These are phyloP conservation scores for Fissipunctia ypsillon DNA, from an alignment of 2,888 invertebrate genomes.

Conservation along the genomic window DNA sequence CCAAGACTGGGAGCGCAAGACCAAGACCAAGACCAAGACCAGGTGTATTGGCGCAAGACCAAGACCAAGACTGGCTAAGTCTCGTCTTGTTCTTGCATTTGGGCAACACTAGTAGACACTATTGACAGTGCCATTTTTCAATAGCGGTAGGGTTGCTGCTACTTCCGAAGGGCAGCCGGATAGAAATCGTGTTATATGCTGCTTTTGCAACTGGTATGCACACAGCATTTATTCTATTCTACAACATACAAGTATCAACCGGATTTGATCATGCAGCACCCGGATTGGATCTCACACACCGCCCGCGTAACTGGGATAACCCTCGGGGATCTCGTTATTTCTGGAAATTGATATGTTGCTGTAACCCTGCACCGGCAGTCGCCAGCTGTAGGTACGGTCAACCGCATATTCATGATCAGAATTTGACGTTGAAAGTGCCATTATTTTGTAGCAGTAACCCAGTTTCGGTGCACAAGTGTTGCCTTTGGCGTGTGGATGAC, in stretches of 20 bases:
- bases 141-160: too few species aligned
- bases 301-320: constrained; percentile 25
- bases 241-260: constrained; percentile 26
- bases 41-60: too few species aligned
- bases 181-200: too few species aligned
- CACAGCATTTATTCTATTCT: constrained; percentile 31
- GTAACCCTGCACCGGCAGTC: constrained; percentile 19
- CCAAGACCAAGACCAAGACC: too few species aligned
- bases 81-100: too few species aligned
- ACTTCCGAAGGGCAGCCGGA: too few species aligned
- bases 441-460: not conserved
- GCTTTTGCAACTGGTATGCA: too few species aligned
- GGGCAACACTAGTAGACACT: too few species aligned
- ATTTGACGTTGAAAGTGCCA: not conserved
- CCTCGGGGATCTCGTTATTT: constrained; percentile 50
- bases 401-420: not conserved
- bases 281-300: not conserved
- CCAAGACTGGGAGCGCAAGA: too few species aligned
- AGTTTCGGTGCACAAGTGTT: not conserved
- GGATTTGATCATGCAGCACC: constrained; percentile 23
- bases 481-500: not conserved
- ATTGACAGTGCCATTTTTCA: too few species aligned
- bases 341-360: constrained; percentile 31
- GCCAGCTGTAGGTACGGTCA: constrained; percentile 1
- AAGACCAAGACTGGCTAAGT: too few species aligned